Percentiles rank a stretch among this genome's conserved stretches.
Conservation (phyloP, 1,140 invertebrate species). For the Caenorhabditis remanei region DNA sequence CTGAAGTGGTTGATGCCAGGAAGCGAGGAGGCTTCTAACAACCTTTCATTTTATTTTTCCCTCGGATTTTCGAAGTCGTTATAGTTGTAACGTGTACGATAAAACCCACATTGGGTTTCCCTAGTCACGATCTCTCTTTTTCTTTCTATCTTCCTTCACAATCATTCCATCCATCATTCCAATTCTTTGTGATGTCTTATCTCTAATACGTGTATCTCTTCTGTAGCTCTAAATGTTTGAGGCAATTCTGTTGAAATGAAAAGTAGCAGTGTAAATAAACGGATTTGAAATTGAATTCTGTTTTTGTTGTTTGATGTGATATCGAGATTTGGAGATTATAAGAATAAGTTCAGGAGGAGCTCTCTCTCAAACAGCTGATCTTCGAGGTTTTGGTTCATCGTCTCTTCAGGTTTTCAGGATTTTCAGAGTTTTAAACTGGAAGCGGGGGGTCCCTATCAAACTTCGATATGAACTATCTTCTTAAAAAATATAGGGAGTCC, state of each 20-base stretch:
- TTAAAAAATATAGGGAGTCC: too few relatives aligned
- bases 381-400: too few relatives aligned
- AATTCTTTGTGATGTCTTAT: not conserved
- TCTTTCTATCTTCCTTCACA: not conserved
- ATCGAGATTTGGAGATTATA: too few relatives aligned
- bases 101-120: slow-evolving; percentile 12
- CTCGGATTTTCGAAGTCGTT: not conserved
- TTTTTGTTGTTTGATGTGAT: too few relatives aligned
- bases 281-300: not conserved
- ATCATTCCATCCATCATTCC: not conserved
- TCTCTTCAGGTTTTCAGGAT: too few relatives aligned
- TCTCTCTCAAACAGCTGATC: too few relatives aligned
- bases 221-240: slow-evolving; percentile 4
- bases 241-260: not conserved
- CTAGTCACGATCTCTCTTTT: not conserved
- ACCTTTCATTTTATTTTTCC: not conserved
- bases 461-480: too few relatives aligned
- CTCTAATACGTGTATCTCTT: not conserved
- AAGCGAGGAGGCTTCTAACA: not conserved
- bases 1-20: not conserved
- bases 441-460: too few relatives aligned
- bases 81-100: not conserved
- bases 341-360: too few relatives aligned
- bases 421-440: too few relatives aligned
- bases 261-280: not conserved